phyloP scores from a whole-genome alignment of 1,140 invertebrate genomes.

The Oedothorax gibbosus region DNA sequence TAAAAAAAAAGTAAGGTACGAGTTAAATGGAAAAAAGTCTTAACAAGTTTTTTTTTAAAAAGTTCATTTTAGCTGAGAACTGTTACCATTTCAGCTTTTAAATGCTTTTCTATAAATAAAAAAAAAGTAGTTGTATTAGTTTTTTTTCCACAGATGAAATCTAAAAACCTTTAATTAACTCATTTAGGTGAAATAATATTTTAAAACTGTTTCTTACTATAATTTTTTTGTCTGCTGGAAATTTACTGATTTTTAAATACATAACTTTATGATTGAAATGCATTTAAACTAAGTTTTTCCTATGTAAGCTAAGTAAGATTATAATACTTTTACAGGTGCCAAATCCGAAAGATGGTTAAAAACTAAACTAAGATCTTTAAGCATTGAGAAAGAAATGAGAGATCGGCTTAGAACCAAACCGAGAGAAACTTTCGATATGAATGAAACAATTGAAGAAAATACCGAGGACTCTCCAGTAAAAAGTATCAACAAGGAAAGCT shows the following conservation, averaged over 20 bases:
- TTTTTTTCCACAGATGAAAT: too few relatives aligned
- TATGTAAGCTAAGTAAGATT: neutral
- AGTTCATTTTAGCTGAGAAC: too few relatives aligned
- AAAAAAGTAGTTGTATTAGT: too few relatives aligned
- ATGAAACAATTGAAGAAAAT: neutral
- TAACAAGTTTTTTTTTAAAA: too few relatives aligned
- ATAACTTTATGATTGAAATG: neutral
- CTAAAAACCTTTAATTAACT: too few relatives aligned
- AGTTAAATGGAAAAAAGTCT: too few relatives aligned
- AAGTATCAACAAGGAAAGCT: neutral
- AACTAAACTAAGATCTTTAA: conserved; percentile 49
- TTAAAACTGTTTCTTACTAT: too few relatives aligned
- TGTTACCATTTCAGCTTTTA: too few relatives aligned
- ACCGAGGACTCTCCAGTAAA: neutral
- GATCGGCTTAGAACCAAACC: neutral
- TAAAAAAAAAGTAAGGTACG: too few relatives aligned
- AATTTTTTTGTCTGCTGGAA: too few relatives aligned
- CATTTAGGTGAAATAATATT: too few relatives aligned
- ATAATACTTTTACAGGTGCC: conserved; percentile 23
- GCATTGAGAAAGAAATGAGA: conserved; percentile 29
- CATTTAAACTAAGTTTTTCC: neutral
- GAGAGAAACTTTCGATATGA: neutral
- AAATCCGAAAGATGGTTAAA: conserved; percentile 56
- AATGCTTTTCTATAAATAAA: too few relatives aligned
- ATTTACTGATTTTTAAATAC: neutral